Evolutionary conservation across 2,888 invertebrate species (phyloP), one percentile per base, ranked within the genome.

Genomic region (Drosophila siamana): DNA sequence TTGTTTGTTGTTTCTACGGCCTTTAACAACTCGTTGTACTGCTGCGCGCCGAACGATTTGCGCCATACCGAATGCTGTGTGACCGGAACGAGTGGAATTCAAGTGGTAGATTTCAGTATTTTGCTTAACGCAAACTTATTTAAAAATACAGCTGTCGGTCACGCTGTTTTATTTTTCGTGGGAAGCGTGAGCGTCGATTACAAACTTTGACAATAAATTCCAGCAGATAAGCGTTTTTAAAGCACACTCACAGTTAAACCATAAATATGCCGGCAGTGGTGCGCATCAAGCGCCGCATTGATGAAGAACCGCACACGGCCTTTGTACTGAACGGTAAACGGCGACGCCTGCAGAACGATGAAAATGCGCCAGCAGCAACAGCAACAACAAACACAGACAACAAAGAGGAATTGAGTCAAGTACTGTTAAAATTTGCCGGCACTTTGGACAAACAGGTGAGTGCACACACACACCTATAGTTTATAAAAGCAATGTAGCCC

Each of bases 351-450:
- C 93, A 94, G 9, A 81, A 88, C 46, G 81, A 82, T 54, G 79
- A 77, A 57, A 79, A 74, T 26, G 55, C 57, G 24, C 38, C 60
- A 15, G 60, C 48, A 43, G 30, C 66, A 16, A 19, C 44, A 30
- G 33, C 47, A n/a, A 13, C 61, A 38, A 52, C 11, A 41, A 33
- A 33, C 33, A 44, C 33, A 33, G 69, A 66, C 47, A 75, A 77
- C 57, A 77, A 80, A 54, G 82, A 76, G 13, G 93, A 93, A 62
- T 92, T 93, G 73, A 92, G 93, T 6, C 94, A 95, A 0, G 94
- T 95, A 1, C 93, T 96, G n/a, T 93, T 96, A 9, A 95, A 95
- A 84, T 96, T 96, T 83, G 94, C 95, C 43, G 95, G 95, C 64
- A 96, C 96, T 19, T 93, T 95, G n/a, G 92, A 94, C 61, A 94